A percentile compares a stretch with the other conserved stretches of the same genome.
phyloP scores from a whole-genome alignment of 2,888 invertebrate genomes.

The Melanotus villosus region DNA sequence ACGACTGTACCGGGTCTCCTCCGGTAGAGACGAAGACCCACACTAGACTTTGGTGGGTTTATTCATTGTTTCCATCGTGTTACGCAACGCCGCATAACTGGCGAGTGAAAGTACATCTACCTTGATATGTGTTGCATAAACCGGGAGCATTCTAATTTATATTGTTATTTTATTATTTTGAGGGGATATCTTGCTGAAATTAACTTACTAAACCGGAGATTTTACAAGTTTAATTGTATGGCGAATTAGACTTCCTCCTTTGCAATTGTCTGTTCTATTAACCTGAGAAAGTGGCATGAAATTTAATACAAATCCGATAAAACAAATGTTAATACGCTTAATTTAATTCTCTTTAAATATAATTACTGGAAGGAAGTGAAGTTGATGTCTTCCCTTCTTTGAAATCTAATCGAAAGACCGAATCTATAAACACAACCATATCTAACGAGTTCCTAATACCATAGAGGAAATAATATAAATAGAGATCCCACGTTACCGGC shows the following conservation, averaged over 20 bases:
- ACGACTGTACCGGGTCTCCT: not conserved
- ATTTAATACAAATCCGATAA: slow-evolving; percentile 11
- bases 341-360: not conserved
- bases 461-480: too few species aligned
- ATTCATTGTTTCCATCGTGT: slow-evolving; percentile 55
- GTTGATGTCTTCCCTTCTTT: too few species aligned
- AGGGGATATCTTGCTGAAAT: slow-evolving; percentile 7
- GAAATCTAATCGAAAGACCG: too few species aligned
- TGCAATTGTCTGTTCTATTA: not conserved
- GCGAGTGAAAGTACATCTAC: slow-evolving; percentile 62
- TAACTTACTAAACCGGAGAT: not conserved
- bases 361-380: too few species aligned
- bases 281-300: slow-evolving; percentile 16
- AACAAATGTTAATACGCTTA: not conserved
- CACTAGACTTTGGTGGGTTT: slow-evolving; percentile 23
- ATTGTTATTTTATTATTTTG: slow-evolving; percentile 14
- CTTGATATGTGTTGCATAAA: slow-evolving; percentile 62
- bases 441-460: too few species aligned
- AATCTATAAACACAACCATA: too few species aligned
- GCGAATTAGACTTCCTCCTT: not conserved
- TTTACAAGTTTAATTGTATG: slow-evolving; percentile 7
- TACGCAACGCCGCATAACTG: slow-evolving; percentile 60
- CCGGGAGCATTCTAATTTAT: slow-evolving; percentile 33
- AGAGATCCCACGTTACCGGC: too few species aligned
- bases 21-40: slow-evolving; percentile 30